Base-by-base conservation (phyloP, 2,797 vertebrate genomes). In the Protonibea diacanthus region DNA sequence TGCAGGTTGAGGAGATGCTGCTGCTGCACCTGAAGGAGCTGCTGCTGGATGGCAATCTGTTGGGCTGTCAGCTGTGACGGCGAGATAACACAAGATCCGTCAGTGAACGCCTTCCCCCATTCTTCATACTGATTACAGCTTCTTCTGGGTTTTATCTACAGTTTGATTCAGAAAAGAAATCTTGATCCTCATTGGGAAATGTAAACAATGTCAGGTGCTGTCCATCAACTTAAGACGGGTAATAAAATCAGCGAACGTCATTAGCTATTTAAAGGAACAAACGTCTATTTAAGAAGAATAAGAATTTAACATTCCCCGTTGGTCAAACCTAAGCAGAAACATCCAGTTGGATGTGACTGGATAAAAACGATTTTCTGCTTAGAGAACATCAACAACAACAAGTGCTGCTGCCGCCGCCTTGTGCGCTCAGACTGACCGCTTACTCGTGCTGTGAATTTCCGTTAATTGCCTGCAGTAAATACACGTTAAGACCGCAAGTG, bases 31-130 rank as follows among this genome's bases (percentile, higher is more conserved):
- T 99, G 97, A 59, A 99, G 89, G 80, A 99, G 96, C 90, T 99
- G 98, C 90, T 99, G 98, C 93, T 99, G 98, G 84, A 99, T 97
- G 85, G 96, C 97, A 91, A 98, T 93, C 95, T 99, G 98, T 95
- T 99, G 98, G 1, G 96, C 95, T 66, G 97, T 96, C 91, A 98
- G 95, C 96, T 98, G 96, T 85, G 96, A 95, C 53, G 91, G 88
- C 89, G 90, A 23, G 44, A 64, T 8, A n/a, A 70, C 52, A 85
- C 4, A 69, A 61, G 23, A 65, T n/a, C 13, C 18, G 18, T 66
- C 45, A 74, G 68, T 47, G 66, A 74, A 56, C 4, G 40, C 13
- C 9, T 45, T 27, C 6, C n/a, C 33, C 3, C 4, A 1, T 13
- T 57, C 51, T 5, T 11, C 27, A 15, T 10, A 18, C 21, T 0